Conservation (phyloP, 2,888 invertebrate genomes). For the Luperina testacea region DNA sequence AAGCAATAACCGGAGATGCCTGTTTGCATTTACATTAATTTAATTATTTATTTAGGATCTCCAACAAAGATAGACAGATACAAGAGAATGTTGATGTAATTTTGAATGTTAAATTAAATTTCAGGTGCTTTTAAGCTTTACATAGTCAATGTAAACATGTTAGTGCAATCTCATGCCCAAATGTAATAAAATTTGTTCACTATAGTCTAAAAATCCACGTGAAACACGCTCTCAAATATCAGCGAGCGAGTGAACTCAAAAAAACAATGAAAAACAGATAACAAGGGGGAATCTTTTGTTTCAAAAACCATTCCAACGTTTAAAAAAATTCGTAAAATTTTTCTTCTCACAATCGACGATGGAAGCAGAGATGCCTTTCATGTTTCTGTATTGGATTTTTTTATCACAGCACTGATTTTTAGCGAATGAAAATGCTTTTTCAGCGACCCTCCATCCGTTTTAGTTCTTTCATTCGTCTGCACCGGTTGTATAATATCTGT, state of each 20-base stretch:
- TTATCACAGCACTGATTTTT: conserved; percentile 69
- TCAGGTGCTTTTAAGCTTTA: conserved; percentile 1
- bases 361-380: conserved; percentile 65
- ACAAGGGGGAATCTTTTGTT: conserved; percentile 60
- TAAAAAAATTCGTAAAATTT: conserved; percentile 62
- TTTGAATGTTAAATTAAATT: conserved; percentile 9
- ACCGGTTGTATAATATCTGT: conserved; percentile 63
- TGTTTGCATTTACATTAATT: not conserved
- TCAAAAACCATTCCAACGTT: conserved; percentile 64
- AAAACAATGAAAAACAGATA: conserved; percentile 62
- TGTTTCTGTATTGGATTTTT: conserved; percentile 66
- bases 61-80: not conserved
- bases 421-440: conserved; percentile 71
- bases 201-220: conserved; percentile 48
- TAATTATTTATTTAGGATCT: not conserved
- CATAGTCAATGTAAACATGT: conserved; percentile 14
- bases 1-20: not conserved
- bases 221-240: conserved; percentile 51
- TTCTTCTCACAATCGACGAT: conserved; percentile 64
- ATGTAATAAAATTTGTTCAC: conserved; percentile 46
- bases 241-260: conserved; percentile 55
- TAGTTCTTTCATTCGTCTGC: conserved; percentile 66
- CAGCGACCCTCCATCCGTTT: conserved; percentile 62
- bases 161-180: conserved; percentile 5
- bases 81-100: not conserved